phyloP scores from a whole-genome alignment of 92 coral and sea anemone genomes.

The Blastomussa wellsi region DNA sequence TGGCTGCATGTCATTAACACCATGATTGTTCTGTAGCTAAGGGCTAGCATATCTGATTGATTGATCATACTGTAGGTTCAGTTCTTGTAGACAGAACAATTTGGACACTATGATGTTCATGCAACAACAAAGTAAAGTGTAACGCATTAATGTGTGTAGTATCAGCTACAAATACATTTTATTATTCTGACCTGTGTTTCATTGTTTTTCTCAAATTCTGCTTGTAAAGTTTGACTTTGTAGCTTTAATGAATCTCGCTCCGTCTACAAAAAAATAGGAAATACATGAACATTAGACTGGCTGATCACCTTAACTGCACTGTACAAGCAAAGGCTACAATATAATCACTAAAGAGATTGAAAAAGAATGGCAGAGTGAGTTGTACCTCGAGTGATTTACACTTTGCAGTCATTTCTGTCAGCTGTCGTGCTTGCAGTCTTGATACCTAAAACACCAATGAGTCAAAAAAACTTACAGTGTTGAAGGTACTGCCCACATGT shows the following conservation, averaged over 20 bases:
- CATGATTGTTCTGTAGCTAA: too few relatives aligned
- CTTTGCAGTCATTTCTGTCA: conserved; percentile 86
- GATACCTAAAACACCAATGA: conserved; percentile 68
- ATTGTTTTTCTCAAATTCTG: conserved; percentile 76
- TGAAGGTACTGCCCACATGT: too few relatives aligned
- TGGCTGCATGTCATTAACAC: too few relatives aligned
- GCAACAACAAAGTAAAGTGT: neutral
- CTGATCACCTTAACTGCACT: neutral
- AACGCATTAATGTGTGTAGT: too few relatives aligned
- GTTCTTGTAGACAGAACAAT: too few relatives aligned
- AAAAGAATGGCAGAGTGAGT: neutral
- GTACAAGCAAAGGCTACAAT: too few relatives aligned
- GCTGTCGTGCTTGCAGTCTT: conserved; percentile 92
- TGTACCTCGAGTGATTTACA: conserved; percentile 86
- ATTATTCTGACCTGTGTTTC: conserved; percentile 70
- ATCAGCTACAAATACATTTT: too few relatives aligned
- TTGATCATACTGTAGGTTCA: too few relatives aligned
- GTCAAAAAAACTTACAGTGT: neutral
- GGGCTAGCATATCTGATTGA: too few relatives aligned
- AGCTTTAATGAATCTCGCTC: conserved; percentile 81
- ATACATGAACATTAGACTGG: neutral
- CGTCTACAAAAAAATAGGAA: conserved; percentile 41
- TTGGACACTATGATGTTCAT: neutral
- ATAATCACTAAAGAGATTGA: neutral
- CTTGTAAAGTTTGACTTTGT: conserved; percentile 81